These are phyloP conservation scores for Amazona ochrocephala DNA, from an alignment of 2,797 vertebrate species.

Conservation along the genomic window DNA sequence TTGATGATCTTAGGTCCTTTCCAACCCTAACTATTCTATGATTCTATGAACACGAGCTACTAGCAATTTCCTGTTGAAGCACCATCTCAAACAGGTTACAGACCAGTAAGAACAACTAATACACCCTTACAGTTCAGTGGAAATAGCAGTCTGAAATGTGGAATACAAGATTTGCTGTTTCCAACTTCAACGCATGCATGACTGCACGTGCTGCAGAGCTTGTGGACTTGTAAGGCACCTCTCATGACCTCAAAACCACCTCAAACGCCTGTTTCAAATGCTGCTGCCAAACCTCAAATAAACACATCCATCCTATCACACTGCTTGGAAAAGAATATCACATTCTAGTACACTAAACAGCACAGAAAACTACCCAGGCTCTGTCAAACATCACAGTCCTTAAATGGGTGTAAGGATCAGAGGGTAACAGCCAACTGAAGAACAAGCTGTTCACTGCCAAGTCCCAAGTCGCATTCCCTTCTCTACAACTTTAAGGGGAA, in stretches of 20 bases:
- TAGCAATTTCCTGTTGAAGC: not conserved
- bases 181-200: not conserved
- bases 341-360: not conserved
- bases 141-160: not conserved
- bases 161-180: not conserved
- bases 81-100: not conserved
- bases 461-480: not conserved
- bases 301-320: rapidly evolving
- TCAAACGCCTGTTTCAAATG: rapidly evolving
- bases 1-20: not conserved
- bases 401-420: not conserved
- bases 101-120: not conserved
- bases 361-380: not conserved
- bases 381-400: not conserved
- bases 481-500: not conserved
- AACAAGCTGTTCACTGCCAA: not conserved
- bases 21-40: not conserved
- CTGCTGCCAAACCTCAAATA: not conserved
- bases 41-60: not conserved
- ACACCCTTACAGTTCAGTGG: not conserved
- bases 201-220: not conserved
- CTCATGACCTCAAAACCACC: not conserved
- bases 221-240: not conserved
- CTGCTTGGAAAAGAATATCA: not conserved
- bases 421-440: not conserved